Evolutionary conservation across 2,113 vertebrate species (phyloP), one percentile per base, ranked within the genome.

Genomic region (Anthoscopus minutus): DNA sequence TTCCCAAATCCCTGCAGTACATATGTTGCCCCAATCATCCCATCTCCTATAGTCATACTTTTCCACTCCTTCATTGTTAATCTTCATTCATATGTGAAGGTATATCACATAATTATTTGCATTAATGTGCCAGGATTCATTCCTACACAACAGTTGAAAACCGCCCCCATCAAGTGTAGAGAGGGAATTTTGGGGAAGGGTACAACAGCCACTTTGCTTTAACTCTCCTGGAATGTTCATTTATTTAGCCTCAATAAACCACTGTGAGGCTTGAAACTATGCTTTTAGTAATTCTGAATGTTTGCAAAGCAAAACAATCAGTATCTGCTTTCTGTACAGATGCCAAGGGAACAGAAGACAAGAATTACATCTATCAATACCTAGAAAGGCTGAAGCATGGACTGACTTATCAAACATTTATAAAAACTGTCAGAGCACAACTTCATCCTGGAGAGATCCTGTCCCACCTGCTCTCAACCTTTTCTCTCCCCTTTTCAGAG

Each of bases 391-490:
- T 91, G 9, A 67, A 72, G 23, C 15, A 53, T 2, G 11, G 33
- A 82, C 0, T 2, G 33, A 77, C 40, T 73, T 62, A 58, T 3
- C 1, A 1, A 38, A 44, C 16, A 38, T 54, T 38, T 54, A 35
- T 56, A 38, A 73, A 87, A 81, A 78, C 2, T 33, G 31, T 33
- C 15, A 56, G 40, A 69, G 21, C 38, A 82, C 50, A 42, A 30
- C 38, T 88, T 81, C 21, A 70, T 78, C 33, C 23, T 62, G 58
- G 18, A 79, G 28, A 88, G 23, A 69, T 40, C 15, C 44, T 48
- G n/a, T 33, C 35, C 20, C 37, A 27, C 11, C 38, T 0, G 0
- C 45, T 69, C 31, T 84, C 4, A 71, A 56, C 13, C 18, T 84
- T 50, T 78, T 73, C 23, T 48, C 56, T 21, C 11, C 22, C 4